Evolutionary conservation across 2,113 vertebrate genomes (phyloP).

Genomic region (Macroglossus sobrinus): DNA sequence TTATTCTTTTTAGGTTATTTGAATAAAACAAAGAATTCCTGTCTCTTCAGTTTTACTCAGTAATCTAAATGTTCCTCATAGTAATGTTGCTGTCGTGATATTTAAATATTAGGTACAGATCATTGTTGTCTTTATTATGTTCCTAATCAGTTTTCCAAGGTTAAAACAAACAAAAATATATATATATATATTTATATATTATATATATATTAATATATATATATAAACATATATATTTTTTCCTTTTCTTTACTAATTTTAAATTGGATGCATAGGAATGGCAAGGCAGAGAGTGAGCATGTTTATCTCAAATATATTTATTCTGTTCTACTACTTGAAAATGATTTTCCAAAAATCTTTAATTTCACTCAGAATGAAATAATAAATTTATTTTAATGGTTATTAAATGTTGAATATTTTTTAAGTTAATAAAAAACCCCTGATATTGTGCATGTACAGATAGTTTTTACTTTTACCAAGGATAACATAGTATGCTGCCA

Average conservation of each 20-base stretch:
- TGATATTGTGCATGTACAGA: background rate
- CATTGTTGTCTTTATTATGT: background rate
- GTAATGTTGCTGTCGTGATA: background rate
- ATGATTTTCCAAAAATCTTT: background rate
- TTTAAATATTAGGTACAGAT: background rate
- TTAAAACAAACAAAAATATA: background rate
- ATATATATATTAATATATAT: background rate
- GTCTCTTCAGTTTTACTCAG: background rate
- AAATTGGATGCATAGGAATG: background rate
- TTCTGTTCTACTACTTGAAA: background rate
- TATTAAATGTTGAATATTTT: background rate
- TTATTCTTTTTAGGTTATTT: background rate
- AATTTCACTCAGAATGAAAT: conserved; percentile 1
- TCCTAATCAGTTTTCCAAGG: background rate
- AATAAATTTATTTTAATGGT: background rate
- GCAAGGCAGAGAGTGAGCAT: background rate
- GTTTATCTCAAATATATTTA: background rate
- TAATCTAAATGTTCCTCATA: background rate
- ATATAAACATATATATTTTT: background rate
- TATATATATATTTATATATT: background rate
- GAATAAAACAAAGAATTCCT: background rate
- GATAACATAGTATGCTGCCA: background rate
- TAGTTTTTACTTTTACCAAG: background rate
- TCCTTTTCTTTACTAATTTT: background rate
- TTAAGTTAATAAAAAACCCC: background rate